These are phyloP conservation scores for Drosophila siamana DNA, from an alignment of 2,888 invertebrate genomes.

Conservation along the genomic window DNA sequence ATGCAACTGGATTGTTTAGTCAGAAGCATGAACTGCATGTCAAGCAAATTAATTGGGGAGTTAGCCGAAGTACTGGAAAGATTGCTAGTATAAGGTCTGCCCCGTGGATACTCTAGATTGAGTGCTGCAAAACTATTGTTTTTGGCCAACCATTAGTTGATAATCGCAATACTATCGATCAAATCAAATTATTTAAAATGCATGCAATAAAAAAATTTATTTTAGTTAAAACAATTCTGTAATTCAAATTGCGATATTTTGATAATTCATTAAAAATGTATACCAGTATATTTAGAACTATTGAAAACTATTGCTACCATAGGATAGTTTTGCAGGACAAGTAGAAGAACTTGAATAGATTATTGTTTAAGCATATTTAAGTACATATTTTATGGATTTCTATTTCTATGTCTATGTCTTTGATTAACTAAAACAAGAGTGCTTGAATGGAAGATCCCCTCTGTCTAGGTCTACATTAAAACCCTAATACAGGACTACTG, in stretches of 20 bases:
- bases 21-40: constrained; percentile 12
- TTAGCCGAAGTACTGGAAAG: constrained; percentile 1
- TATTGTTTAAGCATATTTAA: constrained; percentile 8
- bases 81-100: background rate
- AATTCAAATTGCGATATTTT: background rate
- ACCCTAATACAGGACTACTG: constrained; percentile 5
- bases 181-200: background rate
- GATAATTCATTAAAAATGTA: background rate
- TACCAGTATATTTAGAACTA: background rate
- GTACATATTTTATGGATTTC: constrained; percentile 4
- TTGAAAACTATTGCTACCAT: background rate
- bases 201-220: background rate
- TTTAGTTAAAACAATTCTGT: background rate
- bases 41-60: constrained; percentile 1
- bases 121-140: background rate
- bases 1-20: background rate
- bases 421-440: background rate
- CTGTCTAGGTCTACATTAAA: constrained; percentile 15
- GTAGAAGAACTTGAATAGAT: background rate
- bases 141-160: background rate
- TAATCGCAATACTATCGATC: background rate
- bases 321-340: background rate
- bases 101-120: background rate
- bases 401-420: constrained; percentile 1
- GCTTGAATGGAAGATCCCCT: constrained; percentile 12